These are phyloP conservation scores for Pseudopodoces humilis DNA, from an alignment of 2,113 vertebrate genomes.

Conservation along the genomic window DNA sequence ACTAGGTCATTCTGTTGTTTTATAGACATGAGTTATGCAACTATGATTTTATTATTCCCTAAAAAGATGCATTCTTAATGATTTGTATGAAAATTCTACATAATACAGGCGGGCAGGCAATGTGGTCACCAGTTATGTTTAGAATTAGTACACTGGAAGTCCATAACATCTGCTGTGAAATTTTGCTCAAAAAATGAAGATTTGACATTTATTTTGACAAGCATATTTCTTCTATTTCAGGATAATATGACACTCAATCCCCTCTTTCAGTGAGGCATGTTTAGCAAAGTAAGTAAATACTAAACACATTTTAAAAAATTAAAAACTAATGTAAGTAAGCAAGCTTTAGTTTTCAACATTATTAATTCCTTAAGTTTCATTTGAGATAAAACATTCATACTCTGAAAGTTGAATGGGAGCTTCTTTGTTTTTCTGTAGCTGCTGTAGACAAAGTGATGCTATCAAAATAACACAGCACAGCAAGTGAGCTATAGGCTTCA, in stretches of 20 bases:
- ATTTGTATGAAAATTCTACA: not conserved
- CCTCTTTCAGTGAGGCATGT: not conserved
- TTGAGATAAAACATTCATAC: not conserved
- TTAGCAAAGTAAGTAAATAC: constrained; percentile 20
- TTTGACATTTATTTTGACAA: constrained; percentile 40
- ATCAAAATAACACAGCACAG: not conserved
- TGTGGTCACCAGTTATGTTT: not conserved
- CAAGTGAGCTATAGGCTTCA: not conserved
- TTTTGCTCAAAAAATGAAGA: not conserved
- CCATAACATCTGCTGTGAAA: constrained; percentile 18
- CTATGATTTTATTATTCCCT: not conserved
- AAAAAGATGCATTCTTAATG: not conserved
- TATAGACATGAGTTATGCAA: not conserved
- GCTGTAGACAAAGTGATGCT: not conserved
- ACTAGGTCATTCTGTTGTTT: not conserved
- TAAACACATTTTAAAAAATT: not conserved
- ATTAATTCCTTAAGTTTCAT: not conserved
- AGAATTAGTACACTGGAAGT: not conserved
- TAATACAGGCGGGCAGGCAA: not conserved
- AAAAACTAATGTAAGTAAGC: not conserved
- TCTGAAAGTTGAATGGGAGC: not conserved
- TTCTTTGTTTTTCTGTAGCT: constrained; percentile 1
- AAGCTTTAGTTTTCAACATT: not conserved
- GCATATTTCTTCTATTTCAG: not conserved
- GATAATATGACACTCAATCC: not conserved